Evolutionary conservation across 2,888 invertebrate species (phyloP).

Genomic region (Drosophila colorata): DNA sequence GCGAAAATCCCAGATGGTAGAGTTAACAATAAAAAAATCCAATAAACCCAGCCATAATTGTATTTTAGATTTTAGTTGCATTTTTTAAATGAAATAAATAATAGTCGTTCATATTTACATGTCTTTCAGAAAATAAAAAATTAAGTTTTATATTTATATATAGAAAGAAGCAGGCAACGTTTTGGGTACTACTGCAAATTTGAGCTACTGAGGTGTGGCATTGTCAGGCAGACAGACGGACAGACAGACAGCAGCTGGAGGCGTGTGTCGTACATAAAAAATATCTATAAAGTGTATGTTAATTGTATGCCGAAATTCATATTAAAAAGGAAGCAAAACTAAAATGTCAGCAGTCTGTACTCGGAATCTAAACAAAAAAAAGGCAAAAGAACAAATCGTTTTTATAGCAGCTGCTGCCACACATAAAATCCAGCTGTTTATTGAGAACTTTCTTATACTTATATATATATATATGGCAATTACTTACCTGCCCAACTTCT

Average conservation of each 20-base stretch:
- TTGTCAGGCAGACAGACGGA: slow-evolving; percentile 10
- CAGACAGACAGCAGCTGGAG: slow-evolving; percentile 7
- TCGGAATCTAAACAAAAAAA: slow-evolving; percentile 17
- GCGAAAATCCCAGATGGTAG: too few species aligned
- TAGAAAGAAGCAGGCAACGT: slow-evolving; percentile 2
- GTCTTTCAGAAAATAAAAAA: too few species aligned
- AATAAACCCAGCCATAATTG: too few species aligned
- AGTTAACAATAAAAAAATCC: too few species aligned
- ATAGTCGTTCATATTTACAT: too few species aligned
- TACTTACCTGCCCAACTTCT: slow-evolving; percentile 89
- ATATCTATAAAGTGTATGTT: slow-evolving; percentile 45
- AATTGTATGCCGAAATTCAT: slow-evolving; percentile 51
- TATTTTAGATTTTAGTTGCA: too few species aligned
- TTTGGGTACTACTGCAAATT: slow-evolving; percentile 21
- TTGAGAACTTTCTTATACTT: background rate
- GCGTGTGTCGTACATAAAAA: slow-evolving; percentile 32
- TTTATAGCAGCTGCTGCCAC: background rate
- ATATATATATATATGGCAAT: background rate
- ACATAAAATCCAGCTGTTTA: background rate
- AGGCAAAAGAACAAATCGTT: background rate
- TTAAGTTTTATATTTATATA: background rate
- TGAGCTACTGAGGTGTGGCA: slow-evolving; percentile 53
- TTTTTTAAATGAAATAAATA: too few species aligned
- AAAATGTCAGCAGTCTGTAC: slow-evolving; percentile 14
- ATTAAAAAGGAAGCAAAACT: slow-evolving; percentile 25